Base-by-base conservation (phyloP, 2,113 vertebrate genomes). In the Heteronetta atricapilla region DNA sequence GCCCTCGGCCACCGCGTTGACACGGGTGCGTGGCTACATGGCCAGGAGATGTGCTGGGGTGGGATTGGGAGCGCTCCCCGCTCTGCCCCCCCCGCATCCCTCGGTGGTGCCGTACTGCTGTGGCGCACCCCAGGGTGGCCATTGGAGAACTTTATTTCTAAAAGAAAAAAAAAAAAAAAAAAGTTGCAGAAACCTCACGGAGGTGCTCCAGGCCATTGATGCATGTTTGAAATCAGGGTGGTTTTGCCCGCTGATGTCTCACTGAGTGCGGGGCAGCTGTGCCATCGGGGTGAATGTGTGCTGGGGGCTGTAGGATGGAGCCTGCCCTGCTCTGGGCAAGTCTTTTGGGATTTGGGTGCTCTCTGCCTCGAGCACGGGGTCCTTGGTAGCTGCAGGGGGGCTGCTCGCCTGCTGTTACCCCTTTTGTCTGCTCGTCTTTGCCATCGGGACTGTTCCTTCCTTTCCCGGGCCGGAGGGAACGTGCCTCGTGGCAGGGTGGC, bases 311-410 rank as follows among this genome's bases (percentile, higher is more conserved):
- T n/a, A 68, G 70, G 55, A 10, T 34, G 44, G 72, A 74, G 28
- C n/a, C 13, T 50, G 11, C 46, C 29, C 44, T 44, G 33, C 42
- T 28, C 48, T 26, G 50, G 29, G 10, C 17, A 29, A 50, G n/a
- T 28, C 20, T 78, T 62, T 66, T 59, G 31, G 58, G 23, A 63
- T 80, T 53, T 53, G 79, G 60, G 52, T 44, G 31, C 34, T 1
- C 0, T 34, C 4, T 77, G 55, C 52, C 58, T 79, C 0, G 2
- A 36, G 6, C 0, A 4, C 0, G 2, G 80, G 40, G 11, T 59
- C 44, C 16, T 62, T 1, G 4, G 21, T 6, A n/a, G 63, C 28
- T 38, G 73, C 62, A 53, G 66, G 58, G n/a, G 23, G 48, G 50
- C 56, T 80, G 31, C 38, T 33, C 38, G 66, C 1, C 46, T 75